Conservation (phyloP, 2,888 invertebrate species). For the Sinohyriopsis cumingii region DNA sequence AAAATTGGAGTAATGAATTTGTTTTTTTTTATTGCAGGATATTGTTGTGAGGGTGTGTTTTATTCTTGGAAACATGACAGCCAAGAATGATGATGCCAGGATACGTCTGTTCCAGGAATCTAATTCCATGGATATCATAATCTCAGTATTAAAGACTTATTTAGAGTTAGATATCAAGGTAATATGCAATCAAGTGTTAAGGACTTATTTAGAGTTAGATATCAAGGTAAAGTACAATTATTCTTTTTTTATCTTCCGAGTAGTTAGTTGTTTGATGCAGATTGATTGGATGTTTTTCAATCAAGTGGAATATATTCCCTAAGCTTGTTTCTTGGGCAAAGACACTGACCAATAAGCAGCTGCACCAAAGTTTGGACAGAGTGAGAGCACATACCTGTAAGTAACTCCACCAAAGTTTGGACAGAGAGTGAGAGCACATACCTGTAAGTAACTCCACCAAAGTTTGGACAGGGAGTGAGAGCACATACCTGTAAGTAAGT, state of each 20-base stretch:
- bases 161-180: slow-evolving; percentile 63
- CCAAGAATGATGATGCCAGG: slow-evolving; percentile 82
- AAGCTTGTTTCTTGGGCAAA: too few relatives aligned
- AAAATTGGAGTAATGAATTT: background rate
- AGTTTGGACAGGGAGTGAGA: too few relatives aligned
- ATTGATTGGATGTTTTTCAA: too few relatives aligned
- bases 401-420: too few relatives aligned
- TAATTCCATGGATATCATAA: slow-evolving; percentile 62
- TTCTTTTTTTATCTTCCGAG: background rate
- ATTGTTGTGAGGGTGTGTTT: slow-evolving; percentile 85
- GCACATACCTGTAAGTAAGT: too few relatives aligned
- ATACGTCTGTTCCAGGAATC: slow-evolving; percentile 62
- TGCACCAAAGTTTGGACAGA: too few relatives aligned
- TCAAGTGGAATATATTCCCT: too few relatives aligned
- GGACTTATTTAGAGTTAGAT: slow-evolving; percentile 62
- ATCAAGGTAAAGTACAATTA: slow-evolving; percentile 47
- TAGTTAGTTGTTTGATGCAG: too few relatives aligned
- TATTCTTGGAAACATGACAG: slow-evolving; percentile 88
- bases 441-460: too few relatives aligned
- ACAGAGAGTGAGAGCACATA: too few relatives aligned
- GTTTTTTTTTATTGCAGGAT: slow-evolving; percentile 71
- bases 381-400: too few relatives aligned
- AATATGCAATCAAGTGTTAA: slow-evolving; percentile 47
- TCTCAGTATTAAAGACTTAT: slow-evolving; percentile 65
- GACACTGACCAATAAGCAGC: too few relatives aligned